Evolutionary conservation across 2,888 invertebrate species (phyloP).

Genomic region (Pogonocherus hispidulus): DNA sequence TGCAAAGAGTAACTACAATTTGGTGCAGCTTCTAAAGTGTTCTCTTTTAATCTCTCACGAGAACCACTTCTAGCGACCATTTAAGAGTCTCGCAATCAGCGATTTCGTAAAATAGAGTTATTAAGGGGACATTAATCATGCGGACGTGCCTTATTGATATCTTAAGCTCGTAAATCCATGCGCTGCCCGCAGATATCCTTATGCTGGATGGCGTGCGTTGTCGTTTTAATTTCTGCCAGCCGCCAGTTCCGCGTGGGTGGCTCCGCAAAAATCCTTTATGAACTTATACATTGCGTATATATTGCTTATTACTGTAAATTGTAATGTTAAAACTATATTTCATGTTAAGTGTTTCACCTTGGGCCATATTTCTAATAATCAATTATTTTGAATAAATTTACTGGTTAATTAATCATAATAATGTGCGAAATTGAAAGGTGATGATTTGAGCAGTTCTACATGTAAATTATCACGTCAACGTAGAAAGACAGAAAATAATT

Average conservation of each 20-base stretch:
- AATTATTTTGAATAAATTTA: conserved; percentile 29
- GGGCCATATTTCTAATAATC: conserved; percentile 36
- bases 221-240: conserved; percentile 47
- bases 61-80: background rate
- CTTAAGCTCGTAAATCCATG: conserved; percentile 56
- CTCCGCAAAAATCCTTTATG: conserved; percentile 42
- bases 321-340: conserved; percentile 39
- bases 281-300: conserved; percentile 42
- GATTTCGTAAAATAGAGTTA: conserved; percentile 54
- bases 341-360: conserved; percentile 34
- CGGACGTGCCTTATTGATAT: conserved; percentile 61
- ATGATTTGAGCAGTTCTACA: conserved; percentile 2
- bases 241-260: conserved; percentile 55
- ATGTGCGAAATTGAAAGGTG: conserved; percentile 8
- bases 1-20: too few species aligned
- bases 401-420: conserved; percentile 11
- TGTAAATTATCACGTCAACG: conserved; percentile 1
- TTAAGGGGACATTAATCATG: conserved; percentile 59
- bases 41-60: background rate
- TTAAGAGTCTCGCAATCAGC: background rate
- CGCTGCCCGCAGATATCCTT: conserved; percentile 48
- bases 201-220: conserved; percentile 48
- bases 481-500: background rate
- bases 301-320: conserved; percentile 40
- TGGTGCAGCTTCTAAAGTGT: too few species aligned